Evolutionary conservation across 2,888 invertebrate species (phyloP), one percentile per base, ranked within the genome.

Genomic region (Atherix ibis): DNA sequence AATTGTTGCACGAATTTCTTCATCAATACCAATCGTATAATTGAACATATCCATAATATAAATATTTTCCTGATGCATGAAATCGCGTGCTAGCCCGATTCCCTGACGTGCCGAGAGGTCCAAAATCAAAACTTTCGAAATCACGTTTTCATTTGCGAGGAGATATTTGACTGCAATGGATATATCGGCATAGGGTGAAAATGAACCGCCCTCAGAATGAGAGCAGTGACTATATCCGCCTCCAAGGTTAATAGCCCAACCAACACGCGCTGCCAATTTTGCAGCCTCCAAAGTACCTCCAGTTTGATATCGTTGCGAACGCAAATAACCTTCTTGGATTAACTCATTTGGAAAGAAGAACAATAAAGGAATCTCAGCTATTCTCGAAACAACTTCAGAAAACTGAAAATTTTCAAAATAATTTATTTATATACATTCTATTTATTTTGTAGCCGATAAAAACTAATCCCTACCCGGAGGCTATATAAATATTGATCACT

Each of bases 21-120:
- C 63, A 54, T 84, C 85, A 40, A 65, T 65, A 0, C 84, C 84
- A 41, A 84, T 82, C 38, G 68, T 54, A 36, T 66, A 62, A 57
- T 85, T 85, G 56, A 77, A 85, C 50, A 82, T 72, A 52, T 85
- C 85, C 65, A 85, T 64, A 42, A 85, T 83, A 51, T 79, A 84
- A 18, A 85, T 75, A 44, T 70, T 67, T 0, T 64, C 57, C 27
- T 73, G 70, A 30, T 67, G 66, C 39, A 73, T 64, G 50, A 84
- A 83, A 54, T 85, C 85, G 15, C 68, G 65, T 49, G 77, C 74
- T 55, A 84, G 76, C 0, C 85, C 85, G 56, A 85, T 85, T 4
- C 85, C 85, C 71, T 87, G 85, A 62, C 87, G 85, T 9, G 85
- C 85, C 61, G 87, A 84, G 51, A 85, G 63, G 57, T 87, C 87